Conservation (phyloP, 1,140 invertebrate genomes). For the Drosophila jambulina region DNA sequence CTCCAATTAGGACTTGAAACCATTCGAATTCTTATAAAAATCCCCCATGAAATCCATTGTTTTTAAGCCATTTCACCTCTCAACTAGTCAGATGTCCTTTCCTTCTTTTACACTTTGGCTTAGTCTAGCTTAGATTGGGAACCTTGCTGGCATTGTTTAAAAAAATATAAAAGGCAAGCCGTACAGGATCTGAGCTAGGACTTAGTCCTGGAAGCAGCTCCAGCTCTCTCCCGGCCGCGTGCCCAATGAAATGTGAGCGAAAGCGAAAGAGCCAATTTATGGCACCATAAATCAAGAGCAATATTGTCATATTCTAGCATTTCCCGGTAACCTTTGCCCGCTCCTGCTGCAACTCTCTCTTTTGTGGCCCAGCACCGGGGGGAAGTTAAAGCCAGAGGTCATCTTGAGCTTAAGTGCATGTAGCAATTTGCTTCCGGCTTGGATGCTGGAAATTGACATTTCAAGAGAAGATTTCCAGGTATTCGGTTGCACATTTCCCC, state of each 20-base stretch:
- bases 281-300: conserved; percentile 72
- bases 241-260: conserved; percentile 47
- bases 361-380: conserved; percentile 18
- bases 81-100: neutral
- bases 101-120: neutral
- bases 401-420: conserved; percentile 13
- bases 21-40: neutral
- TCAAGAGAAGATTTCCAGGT: neutral
- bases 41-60: neutral
- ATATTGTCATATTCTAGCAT: conserved; percentile 72
- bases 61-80: neutral
- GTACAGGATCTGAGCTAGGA: conserved; percentile 1
- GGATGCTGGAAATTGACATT: neutral
- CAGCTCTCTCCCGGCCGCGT: neutral
- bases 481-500: conserved; percentile 5
- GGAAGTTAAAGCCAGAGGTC: conserved; percentile 23
- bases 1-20: neutral
- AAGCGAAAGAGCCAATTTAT: conserved; percentile 71
- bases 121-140: conserved; percentile 1
- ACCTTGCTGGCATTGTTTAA: conserved; percentile 11
- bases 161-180: conserved; percentile 1
- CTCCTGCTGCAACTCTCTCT: conserved; percentile 15
- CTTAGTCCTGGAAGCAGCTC: neutral
- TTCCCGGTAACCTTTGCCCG: conserved; percentile 43
- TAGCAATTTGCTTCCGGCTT: conserved; percentile 6